Conservation (phyloP, 2,888 invertebrate genomes). For the Tanytarsus gracilentus region DNA sequence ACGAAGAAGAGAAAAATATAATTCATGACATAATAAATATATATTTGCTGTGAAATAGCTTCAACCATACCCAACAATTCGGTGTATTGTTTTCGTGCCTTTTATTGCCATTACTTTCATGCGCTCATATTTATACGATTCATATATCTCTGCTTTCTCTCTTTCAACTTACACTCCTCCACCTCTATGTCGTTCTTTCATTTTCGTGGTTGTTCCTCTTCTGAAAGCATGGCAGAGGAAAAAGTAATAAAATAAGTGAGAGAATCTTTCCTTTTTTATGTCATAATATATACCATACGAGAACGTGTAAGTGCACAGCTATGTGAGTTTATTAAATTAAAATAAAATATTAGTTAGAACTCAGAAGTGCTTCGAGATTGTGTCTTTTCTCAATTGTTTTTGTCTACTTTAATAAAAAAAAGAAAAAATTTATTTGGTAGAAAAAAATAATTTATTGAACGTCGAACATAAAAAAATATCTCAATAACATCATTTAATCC, state of each 20-base stretch:
- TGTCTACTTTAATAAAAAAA: too few relatives aligned
- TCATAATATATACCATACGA: not conserved
- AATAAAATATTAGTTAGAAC: slow-evolving; percentile 16
- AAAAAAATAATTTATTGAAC: too few relatives aligned
- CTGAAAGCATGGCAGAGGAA: not conserved
- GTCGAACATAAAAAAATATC: too few relatives aligned
- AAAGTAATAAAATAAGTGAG: not conserved
- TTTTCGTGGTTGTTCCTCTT: too few relatives aligned
- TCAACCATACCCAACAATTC: not conserved
- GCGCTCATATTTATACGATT: not conserved
- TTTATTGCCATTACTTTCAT: slow-evolving; percentile 16
- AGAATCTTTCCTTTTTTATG: slow-evolving; percentile 7
- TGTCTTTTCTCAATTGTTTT: too few relatives aligned
- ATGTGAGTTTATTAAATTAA: slow-evolving; percentile 19
- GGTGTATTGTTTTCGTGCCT: slow-evolving; percentile 9
- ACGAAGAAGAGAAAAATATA: not conserved
- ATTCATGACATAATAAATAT: slow-evolving; percentile 22
- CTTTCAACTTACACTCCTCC: not conserved
- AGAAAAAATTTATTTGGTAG: too few relatives aligned
- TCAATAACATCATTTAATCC: too few relatives aligned
- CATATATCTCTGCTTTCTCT: slow-evolving; percentile 1
- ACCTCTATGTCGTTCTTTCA: not conserved
- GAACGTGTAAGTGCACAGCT: slow-evolving; percentile 10
- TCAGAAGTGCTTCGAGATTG: too few relatives aligned
- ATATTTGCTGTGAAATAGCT: not conserved